A percentile compares a stretch with the other conserved stretches of the same genome.
Conservation (phyloP, 2,888 invertebrate genomes). For the Zygaena filipendulae region DNA sequence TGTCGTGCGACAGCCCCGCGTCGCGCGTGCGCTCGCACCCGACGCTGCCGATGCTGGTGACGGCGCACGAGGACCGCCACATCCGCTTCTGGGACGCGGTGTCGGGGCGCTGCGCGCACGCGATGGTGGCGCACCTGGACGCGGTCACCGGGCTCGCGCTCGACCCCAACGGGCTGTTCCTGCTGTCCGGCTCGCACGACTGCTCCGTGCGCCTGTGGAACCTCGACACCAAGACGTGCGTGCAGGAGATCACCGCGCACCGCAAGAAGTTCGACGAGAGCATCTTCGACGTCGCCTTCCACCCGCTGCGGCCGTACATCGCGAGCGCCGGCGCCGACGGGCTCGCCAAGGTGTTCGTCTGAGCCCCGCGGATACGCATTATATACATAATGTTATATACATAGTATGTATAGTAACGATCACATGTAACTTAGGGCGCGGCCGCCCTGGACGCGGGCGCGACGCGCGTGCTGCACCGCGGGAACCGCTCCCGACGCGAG, state of each 20-base stretch:
- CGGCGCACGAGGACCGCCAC: slow-evolving; percentile 98
- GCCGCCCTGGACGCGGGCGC: too few relatives aligned
- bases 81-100: slow-evolving; percentile 99
- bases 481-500: too few relatives aligned
- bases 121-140: slow-evolving; percentile 99
- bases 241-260: slow-evolving; percentile 99
- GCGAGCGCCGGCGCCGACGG: slow-evolving; percentile 99
- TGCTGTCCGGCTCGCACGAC: slow-evolving; percentile 98
- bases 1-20: slow-evolving; percentile 72
- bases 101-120: slow-evolving; percentile 93
- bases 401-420: slow-evolving; percentile 25
- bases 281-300: slow-evolving; percentile 99
- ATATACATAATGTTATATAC: slow-evolving; percentile 2
- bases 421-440: slow-evolving; percentile 37
- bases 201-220: slow-evolving; percentile 99
- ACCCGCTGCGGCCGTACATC: slow-evolving; percentile 97
- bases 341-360: slow-evolving; percentile 98
- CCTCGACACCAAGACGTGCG: slow-evolving; percentile 98
- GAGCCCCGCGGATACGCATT: slow-evolving; percentile 22
- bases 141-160: slow-evolving; percentile 98
- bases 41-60: slow-evolving; percentile 93
- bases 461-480: too few relatives aligned
- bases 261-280: slow-evolving; percentile 99
- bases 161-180: slow-evolving; percentile 98
- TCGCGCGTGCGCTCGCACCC: slow-evolving; percentile 95